These are phyloP conservation scores for Malthinus seriepunctatus DNA, from an alignment of 2,888 invertebrate genomes.

Conservation along the genomic window DNA sequence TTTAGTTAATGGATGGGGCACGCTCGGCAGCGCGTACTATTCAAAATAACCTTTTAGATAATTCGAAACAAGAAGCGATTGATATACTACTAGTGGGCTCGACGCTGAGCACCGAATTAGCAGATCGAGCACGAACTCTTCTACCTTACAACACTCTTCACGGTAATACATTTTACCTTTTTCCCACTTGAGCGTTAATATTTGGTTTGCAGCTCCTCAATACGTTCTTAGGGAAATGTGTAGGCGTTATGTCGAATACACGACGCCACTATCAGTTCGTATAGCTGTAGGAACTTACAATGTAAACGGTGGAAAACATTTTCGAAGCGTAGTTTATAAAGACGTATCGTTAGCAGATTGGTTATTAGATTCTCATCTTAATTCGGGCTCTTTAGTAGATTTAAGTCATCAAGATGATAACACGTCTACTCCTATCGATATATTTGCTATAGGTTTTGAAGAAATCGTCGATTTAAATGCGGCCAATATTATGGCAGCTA, in stretches of 20 bases:
- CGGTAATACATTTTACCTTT: conserved; percentile 50
- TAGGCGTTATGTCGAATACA: conserved; percentile 78
- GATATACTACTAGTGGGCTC: conserved; percentile 93
- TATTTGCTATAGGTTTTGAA: conserved; percentile 97
- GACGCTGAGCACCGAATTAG: conserved; percentile 86
- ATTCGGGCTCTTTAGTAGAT: conserved; percentile 54
- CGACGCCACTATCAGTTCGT: conserved; percentile 69
- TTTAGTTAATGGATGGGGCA: conserved; percentile 94
- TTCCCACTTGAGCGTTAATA: background rate
- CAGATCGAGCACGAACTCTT: conserved; percentile 87
- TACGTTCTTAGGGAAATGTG: conserved; percentile 85
- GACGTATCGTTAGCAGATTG: conserved; percentile 85
- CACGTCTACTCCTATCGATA: conserved; percentile 73
- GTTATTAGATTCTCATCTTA: conserved; percentile 80
- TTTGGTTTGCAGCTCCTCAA: conserved; percentile 66
- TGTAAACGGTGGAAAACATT: conserved; percentile 99
- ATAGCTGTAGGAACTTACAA: conserved; percentile 97
- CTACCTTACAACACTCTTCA: conserved; percentile 87
- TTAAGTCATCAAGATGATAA: conserved; percentile 54
- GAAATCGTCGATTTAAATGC: conserved; percentile 99
- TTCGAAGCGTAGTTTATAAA: conserved; percentile 93
- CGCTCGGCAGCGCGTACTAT: conserved; percentile 97
- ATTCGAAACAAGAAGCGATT: conserved; percentile 96
- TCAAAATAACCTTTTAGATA: conserved; percentile 97
- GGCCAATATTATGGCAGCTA: conserved; percentile 95